Evolutionary conservation across 2,797 vertebrate genomes (phyloP).

Genomic region (Pseudochirops corinnae): DNA sequence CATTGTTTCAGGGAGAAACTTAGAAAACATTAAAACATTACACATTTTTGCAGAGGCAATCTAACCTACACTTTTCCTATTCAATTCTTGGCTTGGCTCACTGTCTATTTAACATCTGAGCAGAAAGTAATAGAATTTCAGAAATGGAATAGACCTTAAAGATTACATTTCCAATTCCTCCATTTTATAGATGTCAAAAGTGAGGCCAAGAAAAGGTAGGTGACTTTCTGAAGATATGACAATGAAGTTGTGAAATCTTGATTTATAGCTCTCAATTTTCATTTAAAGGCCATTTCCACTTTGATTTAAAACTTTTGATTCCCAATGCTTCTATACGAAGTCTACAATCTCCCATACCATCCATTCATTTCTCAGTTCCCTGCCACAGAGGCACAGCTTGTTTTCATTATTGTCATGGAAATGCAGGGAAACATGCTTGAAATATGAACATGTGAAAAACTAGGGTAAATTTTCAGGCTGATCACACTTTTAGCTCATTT

Average conservation of each 20-base stretch:
- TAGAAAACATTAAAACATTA: background rate
- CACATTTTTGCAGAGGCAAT: background rate
- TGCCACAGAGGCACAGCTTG: background rate
- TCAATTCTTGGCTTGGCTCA: background rate
- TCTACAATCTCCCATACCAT: background rate
- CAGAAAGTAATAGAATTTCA: background rate
- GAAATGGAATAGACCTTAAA: background rate
- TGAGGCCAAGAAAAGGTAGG: background rate
- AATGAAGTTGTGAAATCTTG: background rate
- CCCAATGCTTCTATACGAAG: background rate
- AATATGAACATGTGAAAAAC: background rate
- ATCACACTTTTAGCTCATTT: background rate
- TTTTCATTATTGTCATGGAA: background rate
- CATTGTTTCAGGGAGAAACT: background rate
- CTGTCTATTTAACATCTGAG: background rate
- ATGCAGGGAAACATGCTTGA: background rate
- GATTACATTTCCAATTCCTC: background rate
- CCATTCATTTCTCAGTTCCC: background rate
- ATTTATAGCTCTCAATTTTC: background rate
- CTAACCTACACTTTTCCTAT: background rate
- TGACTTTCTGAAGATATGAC: background rate
- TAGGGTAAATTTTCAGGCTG: background rate
- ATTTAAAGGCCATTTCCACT: background rate
- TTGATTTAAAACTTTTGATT: background rate
- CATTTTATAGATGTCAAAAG: background rate